Percentiles rank a stretch among this genome's conserved stretches.
Conservation (phyloP, 2,888 invertebrate genomes). For the Mythimna vitellina region DNA sequence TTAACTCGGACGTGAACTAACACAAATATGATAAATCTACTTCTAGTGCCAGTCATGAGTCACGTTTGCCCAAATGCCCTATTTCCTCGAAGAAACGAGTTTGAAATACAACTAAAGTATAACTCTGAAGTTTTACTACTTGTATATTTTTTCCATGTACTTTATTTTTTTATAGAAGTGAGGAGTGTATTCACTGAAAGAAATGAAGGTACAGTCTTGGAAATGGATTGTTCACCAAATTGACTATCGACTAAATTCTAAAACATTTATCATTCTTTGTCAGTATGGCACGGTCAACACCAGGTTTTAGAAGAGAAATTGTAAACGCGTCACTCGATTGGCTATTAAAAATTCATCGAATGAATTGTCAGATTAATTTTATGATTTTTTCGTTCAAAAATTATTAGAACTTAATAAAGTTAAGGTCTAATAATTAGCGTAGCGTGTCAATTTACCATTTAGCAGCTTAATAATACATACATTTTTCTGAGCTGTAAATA, state of each 20-base stretch:
- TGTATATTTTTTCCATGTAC: conserved; percentile 9
- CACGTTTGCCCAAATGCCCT: conserved; percentile 27
- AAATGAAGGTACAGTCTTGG: not conserved
- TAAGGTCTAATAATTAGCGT: not conserved
- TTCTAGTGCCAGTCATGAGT: conserved; percentile 10
- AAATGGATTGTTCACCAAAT: not conserved
- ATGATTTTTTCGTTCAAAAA: too few relatives aligned
- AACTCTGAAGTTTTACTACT: conserved; percentile 6
- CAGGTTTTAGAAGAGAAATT: not conserved
- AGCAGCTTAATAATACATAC: too few relatives aligned
- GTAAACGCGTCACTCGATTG: not conserved
- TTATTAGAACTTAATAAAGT: too few relatives aligned
- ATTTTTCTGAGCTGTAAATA: not conserved
- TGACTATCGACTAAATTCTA: not conserved
- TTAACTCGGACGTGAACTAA: conserved; percentile 34
- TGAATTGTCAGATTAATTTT: too few relatives aligned
- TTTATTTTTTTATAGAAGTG: conserved; percentile 3
- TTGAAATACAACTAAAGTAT: conserved; percentile 14
- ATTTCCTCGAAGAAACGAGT: conserved; percentile 25
- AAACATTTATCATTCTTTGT: not conserved
- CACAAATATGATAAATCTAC: conserved; percentile 37
- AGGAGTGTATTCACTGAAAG: not conserved
- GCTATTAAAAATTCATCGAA: not conserved
- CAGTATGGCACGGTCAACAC: too few relatives aligned
- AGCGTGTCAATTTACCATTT: not conserved